Conservation (phyloP, 1,140 invertebrate species). For the Drosophila dunni region DNA sequence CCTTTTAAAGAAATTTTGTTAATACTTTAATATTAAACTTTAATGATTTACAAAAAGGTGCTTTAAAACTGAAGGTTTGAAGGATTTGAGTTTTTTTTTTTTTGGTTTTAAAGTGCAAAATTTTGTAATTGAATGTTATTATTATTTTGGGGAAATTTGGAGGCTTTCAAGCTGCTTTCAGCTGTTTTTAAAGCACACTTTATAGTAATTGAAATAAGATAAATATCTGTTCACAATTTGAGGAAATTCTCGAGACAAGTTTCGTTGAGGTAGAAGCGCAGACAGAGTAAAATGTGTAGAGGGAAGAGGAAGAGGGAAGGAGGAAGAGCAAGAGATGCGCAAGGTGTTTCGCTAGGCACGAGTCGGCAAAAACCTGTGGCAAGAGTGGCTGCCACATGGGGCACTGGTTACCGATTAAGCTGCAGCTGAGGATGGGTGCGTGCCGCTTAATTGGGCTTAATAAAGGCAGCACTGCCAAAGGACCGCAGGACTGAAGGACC, state of each 20-base stretch:
- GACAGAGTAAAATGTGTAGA: neutral
- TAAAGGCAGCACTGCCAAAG: slow-evolving; percentile 4
- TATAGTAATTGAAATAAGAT: slow-evolving; percentile 12
- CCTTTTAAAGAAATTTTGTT: no score
- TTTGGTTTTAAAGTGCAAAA: no score
- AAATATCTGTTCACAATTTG: slow-evolving; percentile 4
- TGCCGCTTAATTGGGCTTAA: slow-evolving; percentile 51
- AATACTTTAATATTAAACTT: no score
- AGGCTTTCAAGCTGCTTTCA: neutral
- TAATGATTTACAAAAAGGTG: no score
- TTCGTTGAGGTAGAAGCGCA: neutral
- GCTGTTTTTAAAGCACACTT: slow-evolving; percentile 4
- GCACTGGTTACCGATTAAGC: slow-evolving; percentile 34
- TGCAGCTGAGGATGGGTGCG: slow-evolving; percentile 28
- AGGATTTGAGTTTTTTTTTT: no score
- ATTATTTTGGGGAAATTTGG: no score
- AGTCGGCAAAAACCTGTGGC: slow-evolving; percentile 16
- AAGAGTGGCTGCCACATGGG: slow-evolving; percentile 8
- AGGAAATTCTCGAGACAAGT: slow-evolving; percentile 9
- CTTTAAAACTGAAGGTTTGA: no score
- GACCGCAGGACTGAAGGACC: neutral
- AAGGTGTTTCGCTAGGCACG: slow-evolving; percentile 65
- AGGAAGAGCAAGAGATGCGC: neutral
- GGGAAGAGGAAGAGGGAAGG: neutral
- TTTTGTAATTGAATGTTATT: no score